phyloP scores from a whole-genome alignment of 2,888 invertebrate genomes.

The Psococerastis gibbosa region DNA sequence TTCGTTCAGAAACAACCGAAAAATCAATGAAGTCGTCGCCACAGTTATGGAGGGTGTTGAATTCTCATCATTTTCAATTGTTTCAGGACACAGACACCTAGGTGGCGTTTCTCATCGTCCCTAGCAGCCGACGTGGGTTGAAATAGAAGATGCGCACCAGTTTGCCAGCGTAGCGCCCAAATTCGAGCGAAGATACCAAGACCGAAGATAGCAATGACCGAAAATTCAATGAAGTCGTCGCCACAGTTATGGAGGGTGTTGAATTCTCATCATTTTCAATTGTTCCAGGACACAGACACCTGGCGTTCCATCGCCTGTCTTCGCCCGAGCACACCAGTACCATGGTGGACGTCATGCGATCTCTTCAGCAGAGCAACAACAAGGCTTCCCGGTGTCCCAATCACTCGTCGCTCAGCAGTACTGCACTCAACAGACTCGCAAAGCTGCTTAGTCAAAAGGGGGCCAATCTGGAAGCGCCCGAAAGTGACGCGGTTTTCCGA shows the following conservation, averaged over 20 bases:
- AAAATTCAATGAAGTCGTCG: no score
- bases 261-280: conserved; percentile 11
- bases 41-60: no score
- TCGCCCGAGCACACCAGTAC: conserved; percentile 20
- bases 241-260: no score
- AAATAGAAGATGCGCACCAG: no score
- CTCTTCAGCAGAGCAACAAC: conserved; percentile 22
- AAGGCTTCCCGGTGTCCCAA: conserved; percentile 19
- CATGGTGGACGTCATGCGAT: conserved; percentile 21
- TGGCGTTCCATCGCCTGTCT: conserved; percentile 19
- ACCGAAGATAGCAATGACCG: no score
- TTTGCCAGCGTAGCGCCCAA: no score
- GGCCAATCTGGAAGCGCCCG: conserved; percentile 17
- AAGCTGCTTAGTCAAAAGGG: conserved; percentile 33
- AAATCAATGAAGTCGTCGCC: no score
- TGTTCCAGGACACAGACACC: conserved; percentile 18
- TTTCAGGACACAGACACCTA: conserved; percentile 18
- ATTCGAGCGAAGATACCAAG: no score
- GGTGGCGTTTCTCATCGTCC: no score
- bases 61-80: conserved; percentile 13
- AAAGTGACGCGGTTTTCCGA: conserved; percentile 26
- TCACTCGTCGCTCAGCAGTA: conserved; percentile 16
- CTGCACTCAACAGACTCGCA: conserved; percentile 33
- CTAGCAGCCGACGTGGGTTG: no score
- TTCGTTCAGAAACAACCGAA: no score